Evolutionary conservation across 2,797 vertebrate genomes (phyloP), one percentile per base, ranked within the genome.

Genomic region (Takifugu rubripes): DNA sequence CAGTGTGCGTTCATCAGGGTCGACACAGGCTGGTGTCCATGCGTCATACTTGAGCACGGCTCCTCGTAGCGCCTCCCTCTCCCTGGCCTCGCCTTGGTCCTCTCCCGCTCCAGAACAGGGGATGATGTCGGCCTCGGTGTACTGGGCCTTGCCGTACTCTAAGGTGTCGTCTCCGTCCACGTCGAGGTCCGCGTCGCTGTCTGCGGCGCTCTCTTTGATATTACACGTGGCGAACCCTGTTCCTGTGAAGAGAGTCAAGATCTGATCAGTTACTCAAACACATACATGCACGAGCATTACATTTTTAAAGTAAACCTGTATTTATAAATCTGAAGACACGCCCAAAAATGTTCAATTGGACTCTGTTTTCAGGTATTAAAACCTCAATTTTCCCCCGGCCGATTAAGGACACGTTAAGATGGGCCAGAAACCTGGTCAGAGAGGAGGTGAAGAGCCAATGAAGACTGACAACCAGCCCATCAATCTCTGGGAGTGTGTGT

Each of bases 121-220:
- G 78, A 99, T 99, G 79, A 99, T 92, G 24, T 99, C 97, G 15
- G 97, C 96, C 79, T 99, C 97, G 0, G 97, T 98, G 87, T 99
- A 98, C 93, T 99, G 97, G 77, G 97, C 93, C 85, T 99, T 99
- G 75, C 97, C 97, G 0, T 99, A 99, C 80, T 99, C 97, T 80
- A 99, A 84, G 47, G 97, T 99, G 91, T 99, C 97, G 0, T 99
- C 97, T 27, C 97, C 97, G 60, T 99, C 97, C 75, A 99, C 97
- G 46, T 99, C 97, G 33, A 99, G 90, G 88, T 99, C 97, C 0
- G 93, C 97, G 0, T 99, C 97, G 0, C 97, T 99, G 90, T 99
- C 97, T 0, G 75, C 88, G 0, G 95, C 93, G 47, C 93, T 96
- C 84, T 99, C 97, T 83, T 98, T 98, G 60, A 95, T 93, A 0